Evolutionary conservation across 37 sponge, comb jelly and placozoan genomes (phyloP), one percentile per base, ranked within the genome.

Genomic region (Chondrilla cf. caribensis): DNA sequence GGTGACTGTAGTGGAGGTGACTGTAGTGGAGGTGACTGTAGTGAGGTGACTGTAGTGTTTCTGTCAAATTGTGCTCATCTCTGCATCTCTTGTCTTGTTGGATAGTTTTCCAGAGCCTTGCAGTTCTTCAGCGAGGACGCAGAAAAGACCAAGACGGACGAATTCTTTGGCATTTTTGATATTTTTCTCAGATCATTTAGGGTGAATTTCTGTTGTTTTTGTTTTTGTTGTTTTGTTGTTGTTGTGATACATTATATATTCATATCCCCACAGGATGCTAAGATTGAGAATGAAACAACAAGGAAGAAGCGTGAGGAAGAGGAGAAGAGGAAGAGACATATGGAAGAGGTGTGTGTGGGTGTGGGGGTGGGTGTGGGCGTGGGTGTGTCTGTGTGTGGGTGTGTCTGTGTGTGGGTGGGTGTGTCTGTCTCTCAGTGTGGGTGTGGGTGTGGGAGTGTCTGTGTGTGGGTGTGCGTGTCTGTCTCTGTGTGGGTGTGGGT

Each of bases 101-200:
- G n/a, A n/a, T 65, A 86, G 85, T 95, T 84, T 68, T 25, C 80
- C 22, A 73, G 83, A 24, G 85, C 87, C 0, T 58, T 95, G 65
- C 28, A 15, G 0, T 84, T 84, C 76, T 95, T 89, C 83, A 89
- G 92, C 0, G 95, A 95, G 35, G 92, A 95, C 40, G 81, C 87
- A 22, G 22, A 19, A 4, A 85, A 85, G 28, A 66, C 47, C 1
- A 54, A 81, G 19, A 70, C 87, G 41, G 89, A 89, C 19, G 92
- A 95, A 24, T 91, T 95, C 83, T 89, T 95, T 70, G 87, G 85
- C n/a, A 88, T 79, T 29, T 95, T 95, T 71, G 25, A 64, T 22
- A 70, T 66, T 25, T 95, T 95, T 83, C 79, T 95, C 0, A 72
- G 76, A 38, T 88, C 92, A 29, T 88, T 95, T 55, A 62, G 66